Evolutionary conservation across 2,888 invertebrate species (phyloP).

Genomic region (Aquatica leii): DNA sequence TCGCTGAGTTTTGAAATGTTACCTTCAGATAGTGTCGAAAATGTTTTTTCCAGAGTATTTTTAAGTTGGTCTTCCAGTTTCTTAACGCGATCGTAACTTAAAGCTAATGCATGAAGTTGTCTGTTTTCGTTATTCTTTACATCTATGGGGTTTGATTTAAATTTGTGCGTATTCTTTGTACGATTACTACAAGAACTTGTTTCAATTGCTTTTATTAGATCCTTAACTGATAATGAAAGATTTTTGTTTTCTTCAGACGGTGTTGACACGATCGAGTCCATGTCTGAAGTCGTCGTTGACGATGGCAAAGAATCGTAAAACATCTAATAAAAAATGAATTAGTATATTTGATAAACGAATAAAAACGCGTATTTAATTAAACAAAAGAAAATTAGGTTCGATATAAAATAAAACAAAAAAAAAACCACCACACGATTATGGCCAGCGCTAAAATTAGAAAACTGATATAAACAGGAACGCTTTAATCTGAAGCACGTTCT

Average conservation of each 20-base stretch:
- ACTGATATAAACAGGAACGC: too few relatives aligned
- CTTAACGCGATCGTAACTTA: constrained; percentile 45
- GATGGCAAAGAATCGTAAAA: constrained; percentile 48
- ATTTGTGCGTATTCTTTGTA: too few relatives aligned
- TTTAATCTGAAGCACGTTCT: too few relatives aligned
- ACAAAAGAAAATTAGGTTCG: too few relatives aligned
- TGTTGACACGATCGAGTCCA: constrained; percentile 59
- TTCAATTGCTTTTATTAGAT: constrained; percentile 46
- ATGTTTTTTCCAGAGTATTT: constrained; percentile 50
- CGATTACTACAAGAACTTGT: too few relatives aligned
- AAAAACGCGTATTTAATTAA: too few relatives aligned
- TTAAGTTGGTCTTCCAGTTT: constrained; percentile 48
- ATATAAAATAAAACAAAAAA: too few relatives aligned
- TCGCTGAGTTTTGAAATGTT: constrained; percentile 28
- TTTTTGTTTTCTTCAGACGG: constrained; percentile 53
- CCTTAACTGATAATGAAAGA: constrained; percentile 44
- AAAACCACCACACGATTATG: too few relatives aligned
- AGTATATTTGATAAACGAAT: not conserved
- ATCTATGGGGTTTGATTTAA: constrained; percentile 11
- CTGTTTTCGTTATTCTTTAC: constrained; percentile 12
- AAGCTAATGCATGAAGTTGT: constrained; percentile 13
- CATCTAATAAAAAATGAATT: not conserved
- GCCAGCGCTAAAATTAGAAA: too few relatives aligned
- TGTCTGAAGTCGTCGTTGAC: constrained; percentile 57
- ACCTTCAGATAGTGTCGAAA: constrained; percentile 34